Evolutionary conservation across 2,113 vertebrate genomes (phyloP).

Genomic region (Syrrhaptes paradoxus): DNA sequence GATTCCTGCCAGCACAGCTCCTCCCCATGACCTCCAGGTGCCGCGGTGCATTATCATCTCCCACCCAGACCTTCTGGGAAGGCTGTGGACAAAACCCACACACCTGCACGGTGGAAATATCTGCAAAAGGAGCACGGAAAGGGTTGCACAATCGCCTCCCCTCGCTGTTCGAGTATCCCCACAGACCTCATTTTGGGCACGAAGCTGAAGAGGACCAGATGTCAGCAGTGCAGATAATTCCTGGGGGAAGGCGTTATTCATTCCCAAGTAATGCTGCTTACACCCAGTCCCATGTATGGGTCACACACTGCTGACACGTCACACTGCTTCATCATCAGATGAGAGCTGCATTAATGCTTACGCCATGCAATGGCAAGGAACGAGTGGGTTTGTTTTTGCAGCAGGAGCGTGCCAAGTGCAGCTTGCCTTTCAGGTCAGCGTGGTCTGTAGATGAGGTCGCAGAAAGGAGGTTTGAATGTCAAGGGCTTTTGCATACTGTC

Average conservation of each 20-base stretch:
- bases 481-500: not conserved
- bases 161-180: not conserved
- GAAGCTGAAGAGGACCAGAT: not conserved
- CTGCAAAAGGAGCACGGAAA: not conserved
- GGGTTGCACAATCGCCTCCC: not conserved
- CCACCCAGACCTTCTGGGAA: not conserved
- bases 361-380: rapidly evolving
- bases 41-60: rapidly evolving
- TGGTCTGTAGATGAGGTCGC: not conserved
- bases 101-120: not conserved
- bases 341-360: not conserved
- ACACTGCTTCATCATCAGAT: not conserved
- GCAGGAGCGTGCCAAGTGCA: rapidly evolving
- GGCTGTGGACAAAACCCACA: not conserved
- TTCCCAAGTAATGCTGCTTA: not conserved
- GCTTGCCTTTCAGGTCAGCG: not conserved
- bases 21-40: not conserved
- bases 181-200: not conserved
- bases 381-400: rapidly evolving
- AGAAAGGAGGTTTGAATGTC: not conserved
- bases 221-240: rapidly evolving
- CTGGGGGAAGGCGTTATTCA: not conserved
- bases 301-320: not conserved
- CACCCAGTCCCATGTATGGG: rapidly evolving
- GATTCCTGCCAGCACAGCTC: not conserved